A percentile compares a stretch with the other conserved stretches of the same genome.
Evolutionary conservation across 2,888 invertebrate species (phyloP).

Genomic region (Drosophila prolongata): DNA sequence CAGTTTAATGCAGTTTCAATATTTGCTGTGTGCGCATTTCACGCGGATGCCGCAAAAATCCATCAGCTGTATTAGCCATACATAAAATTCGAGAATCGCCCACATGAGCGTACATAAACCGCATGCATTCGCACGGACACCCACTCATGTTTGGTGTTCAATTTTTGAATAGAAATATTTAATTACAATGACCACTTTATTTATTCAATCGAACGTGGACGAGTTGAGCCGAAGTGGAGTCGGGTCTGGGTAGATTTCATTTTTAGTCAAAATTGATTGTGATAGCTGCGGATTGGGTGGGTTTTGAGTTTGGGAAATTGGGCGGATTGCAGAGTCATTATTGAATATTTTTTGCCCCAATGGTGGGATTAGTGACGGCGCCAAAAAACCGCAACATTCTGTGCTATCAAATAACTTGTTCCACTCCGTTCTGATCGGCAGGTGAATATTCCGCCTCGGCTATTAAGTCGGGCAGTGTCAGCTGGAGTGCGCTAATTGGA

Average conservation of each 20-base stretch:
- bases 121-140: not conserved
- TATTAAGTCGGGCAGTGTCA: constrained; percentile 82
- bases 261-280: constrained; percentile 43
- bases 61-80: constrained; percentile 12
- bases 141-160: constrained; percentile 41
- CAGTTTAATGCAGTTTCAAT: constrained; percentile 46
- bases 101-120: constrained; percentile 10
- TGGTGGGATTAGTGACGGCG: constrained; percentile 7
- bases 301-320: constrained; percentile 4
- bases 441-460: constrained; percentile 85
- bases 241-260: constrained; percentile 25
- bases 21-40: constrained; percentile 53
- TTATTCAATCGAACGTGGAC: constrained; percentile 51
- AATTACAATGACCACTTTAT: constrained; percentile 63
- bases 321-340: constrained; percentile 10
- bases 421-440: constrained; percentile 51
- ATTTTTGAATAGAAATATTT: constrained; percentile 67
- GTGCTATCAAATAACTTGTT: constrained; percentile 11
- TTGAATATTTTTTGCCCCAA: constrained; percentile 16
- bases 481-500: constrained; percentile 75
- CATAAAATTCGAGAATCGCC: constrained; percentile 10
- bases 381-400: constrained; percentile 4
- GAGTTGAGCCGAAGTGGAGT: not conserved
- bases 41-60: constrained; percentile 23
- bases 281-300: constrained; percentile 10